Percentiles rank a stretch among this genome's conserved stretches.
phyloP scores from a whole-genome alignment of 2,888 invertebrate genomes.

The Nomada hirtipes region DNA sequence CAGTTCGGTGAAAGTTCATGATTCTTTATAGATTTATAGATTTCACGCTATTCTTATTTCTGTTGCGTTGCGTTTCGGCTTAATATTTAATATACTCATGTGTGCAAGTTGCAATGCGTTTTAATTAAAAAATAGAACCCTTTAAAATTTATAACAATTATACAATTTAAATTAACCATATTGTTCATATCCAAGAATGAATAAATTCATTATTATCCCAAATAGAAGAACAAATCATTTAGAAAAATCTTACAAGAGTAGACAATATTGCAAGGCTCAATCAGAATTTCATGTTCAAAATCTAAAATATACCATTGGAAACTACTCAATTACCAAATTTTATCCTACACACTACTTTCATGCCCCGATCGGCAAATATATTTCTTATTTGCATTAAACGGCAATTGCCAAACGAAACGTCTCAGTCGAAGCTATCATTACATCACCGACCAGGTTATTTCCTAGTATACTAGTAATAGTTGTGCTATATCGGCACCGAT shows the following conservation, averaged over 20 bases:
- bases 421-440: not conserved
- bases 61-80: not conserved
- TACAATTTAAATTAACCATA: too few species aligned
- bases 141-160: too few species aligned
- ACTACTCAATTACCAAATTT: too few species aligned
- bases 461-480: not conserved
- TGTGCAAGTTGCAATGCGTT: not conserved
- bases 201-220: too few species aligned
- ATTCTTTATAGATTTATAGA: not conserved
- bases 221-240: too few species aligned
- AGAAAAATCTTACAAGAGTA: too few species aligned
- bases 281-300: too few species aligned
- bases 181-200: too few species aligned
- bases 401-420: not conserved
- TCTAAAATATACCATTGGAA: too few species aligned
- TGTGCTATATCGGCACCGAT: not conserved
- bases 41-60: too few species aligned
- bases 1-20: not conserved
- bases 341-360: not conserved
- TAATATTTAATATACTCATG: not conserved
- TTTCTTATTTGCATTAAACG: conserved; percentile 1
- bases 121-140: too few species aligned
- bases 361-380: not conserved
- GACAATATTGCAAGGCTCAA: too few species aligned
- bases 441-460: not conserved